Conservation (phyloP, 2,797 vertebrate species). For the Chromis chromis region DNA sequence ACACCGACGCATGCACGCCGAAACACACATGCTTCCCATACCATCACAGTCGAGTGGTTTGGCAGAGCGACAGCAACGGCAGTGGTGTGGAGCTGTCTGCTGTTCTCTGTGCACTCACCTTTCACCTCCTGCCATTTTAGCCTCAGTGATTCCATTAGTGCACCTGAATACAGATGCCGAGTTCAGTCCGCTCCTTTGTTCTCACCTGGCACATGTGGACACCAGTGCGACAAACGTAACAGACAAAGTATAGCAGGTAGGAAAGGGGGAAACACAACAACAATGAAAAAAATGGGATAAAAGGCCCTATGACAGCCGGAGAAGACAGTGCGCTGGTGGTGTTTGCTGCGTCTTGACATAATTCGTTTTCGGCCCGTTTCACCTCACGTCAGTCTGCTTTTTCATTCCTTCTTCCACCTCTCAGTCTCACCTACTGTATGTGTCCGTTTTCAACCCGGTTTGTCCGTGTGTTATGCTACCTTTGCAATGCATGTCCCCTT, state of each 20-base stretch:
- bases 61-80: slow-evolving; percentile 74
- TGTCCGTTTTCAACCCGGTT: slow-evolving; percentile 15
- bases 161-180: slow-evolving; percentile 80
- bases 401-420: slow-evolving; percentile 16
- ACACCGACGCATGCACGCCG: slow-evolving; percentile 1
- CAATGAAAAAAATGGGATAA: slow-evolving; percentile 53
- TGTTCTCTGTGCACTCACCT: slow-evolving; percentile 80
- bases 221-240: slow-evolving; percentile 48
- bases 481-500: slow-evolving; percentile 1
- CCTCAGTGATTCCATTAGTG: slow-evolving; percentile 83
- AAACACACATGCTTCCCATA: slow-evolving; percentile 55
- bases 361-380: slow-evolving; percentile 62
- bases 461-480: background rate
- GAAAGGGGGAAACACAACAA: slow-evolving; percentile 26
- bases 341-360: slow-evolving; percentile 45
- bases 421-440: slow-evolving; percentile 11
- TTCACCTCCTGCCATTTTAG: slow-evolving; percentile 83
- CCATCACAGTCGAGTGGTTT: slow-evolving; percentile 78
- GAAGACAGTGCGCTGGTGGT: slow-evolving; percentile 30
- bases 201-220: slow-evolving; percentile 60
- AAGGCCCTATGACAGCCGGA: slow-evolving; percentile 51
- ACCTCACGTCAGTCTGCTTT: slow-evolving; percentile 47
- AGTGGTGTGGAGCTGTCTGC: slow-evolving; percentile 73
- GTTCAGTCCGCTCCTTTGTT: slow-evolving; percentile 57
- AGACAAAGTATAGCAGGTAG: slow-evolving; percentile 40